Percentiles rank a stretch among this genome's conserved stretches.
These are phyloP conservation scores for Sesamia inferens DNA, from an alignment of 2,888 invertebrate species.

Conservation along the genomic window DNA sequence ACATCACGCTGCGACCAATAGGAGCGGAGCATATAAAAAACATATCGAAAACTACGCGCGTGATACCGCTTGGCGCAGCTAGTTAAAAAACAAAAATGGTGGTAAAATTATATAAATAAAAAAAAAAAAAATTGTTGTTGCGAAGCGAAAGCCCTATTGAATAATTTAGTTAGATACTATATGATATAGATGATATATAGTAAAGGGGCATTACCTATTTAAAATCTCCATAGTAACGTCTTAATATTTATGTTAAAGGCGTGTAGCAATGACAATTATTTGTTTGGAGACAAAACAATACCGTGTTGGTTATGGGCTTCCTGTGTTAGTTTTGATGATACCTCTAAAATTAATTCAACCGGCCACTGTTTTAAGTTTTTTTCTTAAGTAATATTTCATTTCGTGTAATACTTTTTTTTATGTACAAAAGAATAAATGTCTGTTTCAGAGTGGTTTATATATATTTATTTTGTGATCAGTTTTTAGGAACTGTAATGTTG, in stretches of 20 bases:
- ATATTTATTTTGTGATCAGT: background rate
- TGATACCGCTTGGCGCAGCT: too few relatives aligned
- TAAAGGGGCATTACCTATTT: conserved; percentile 50
- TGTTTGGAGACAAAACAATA: conserved; percentile 54
- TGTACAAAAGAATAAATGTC: background rate
- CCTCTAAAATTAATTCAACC: conserved; percentile 57
- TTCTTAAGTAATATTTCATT: conserved; percentile 13
- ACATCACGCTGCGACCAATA: too few relatives aligned
- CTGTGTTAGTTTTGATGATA: conserved; percentile 48
- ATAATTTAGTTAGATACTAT: conserved; percentile 29
- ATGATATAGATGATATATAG: too few relatives aligned
- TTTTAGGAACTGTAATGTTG: background rate
- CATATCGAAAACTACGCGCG: too few relatives aligned
- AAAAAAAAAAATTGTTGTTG: background rate
- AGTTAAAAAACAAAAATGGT: too few relatives aligned
- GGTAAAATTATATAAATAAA: too few relatives aligned
- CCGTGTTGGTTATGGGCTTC: conserved; percentile 35
- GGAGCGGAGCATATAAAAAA: too few relatives aligned
- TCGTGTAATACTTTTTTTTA: conserved; percentile 21
- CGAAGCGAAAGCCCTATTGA: conserved; percentile 45
- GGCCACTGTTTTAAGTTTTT: conserved; percentile 25
- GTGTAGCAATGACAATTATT: conserved; percentile 47
- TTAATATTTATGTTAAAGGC: conserved; percentile 63
- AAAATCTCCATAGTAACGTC: conserved; percentile 48
- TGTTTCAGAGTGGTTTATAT: background rate